Evolutionary conservation across 2,888 invertebrate genomes (phyloP).

Genomic region (Hypercompe scribonia): DNA sequence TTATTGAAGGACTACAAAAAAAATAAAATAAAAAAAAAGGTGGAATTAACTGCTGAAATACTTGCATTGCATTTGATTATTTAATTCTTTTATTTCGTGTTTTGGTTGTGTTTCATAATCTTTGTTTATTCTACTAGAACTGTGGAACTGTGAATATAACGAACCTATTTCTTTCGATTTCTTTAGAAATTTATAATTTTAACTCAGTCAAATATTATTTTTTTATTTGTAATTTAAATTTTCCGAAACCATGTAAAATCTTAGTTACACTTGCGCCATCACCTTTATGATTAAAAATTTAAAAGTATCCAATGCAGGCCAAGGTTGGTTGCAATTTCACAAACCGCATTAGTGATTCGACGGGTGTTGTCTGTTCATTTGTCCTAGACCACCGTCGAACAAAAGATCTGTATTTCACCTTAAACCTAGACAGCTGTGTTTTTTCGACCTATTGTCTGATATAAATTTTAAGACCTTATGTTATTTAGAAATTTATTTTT

Average conservation of each 20-base stretch:
- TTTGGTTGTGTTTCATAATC: background rate
- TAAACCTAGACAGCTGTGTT: background rate
- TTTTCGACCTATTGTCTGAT: background rate
- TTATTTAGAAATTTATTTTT: too few relatives aligned
- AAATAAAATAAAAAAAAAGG: background rate
- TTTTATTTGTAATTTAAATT: too few relatives aligned
- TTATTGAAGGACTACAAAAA: too few relatives aligned
- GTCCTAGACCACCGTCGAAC: slow-evolving; percentile 61
- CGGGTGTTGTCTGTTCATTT: slow-evolving; percentile 57
- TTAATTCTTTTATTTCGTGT: background rate
- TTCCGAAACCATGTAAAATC: slow-evolving; percentile 15
- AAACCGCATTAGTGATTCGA: slow-evolving; percentile 76
- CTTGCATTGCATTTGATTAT: background rate
- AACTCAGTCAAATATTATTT: background rate
- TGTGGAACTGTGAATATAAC: background rate
- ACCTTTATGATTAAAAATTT: slow-evolving; percentile 47
- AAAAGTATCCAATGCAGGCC: slow-evolving; percentile 69
- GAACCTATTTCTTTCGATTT: background rate
- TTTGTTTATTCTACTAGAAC: background rate
- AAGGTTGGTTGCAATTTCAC: slow-evolving; percentile 76
- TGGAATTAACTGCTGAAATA: background rate
- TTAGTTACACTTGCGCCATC: slow-evolving; percentile 29
- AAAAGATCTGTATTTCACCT: slow-evolving; percentile 53
- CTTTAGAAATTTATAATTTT: background rate
- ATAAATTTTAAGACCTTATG: too few relatives aligned